A percentile compares a stretch with the other conserved stretches of the same genome.
Conservation (phyloP, 2,888 invertebrate genomes). For the Xanthia togata region DNA sequence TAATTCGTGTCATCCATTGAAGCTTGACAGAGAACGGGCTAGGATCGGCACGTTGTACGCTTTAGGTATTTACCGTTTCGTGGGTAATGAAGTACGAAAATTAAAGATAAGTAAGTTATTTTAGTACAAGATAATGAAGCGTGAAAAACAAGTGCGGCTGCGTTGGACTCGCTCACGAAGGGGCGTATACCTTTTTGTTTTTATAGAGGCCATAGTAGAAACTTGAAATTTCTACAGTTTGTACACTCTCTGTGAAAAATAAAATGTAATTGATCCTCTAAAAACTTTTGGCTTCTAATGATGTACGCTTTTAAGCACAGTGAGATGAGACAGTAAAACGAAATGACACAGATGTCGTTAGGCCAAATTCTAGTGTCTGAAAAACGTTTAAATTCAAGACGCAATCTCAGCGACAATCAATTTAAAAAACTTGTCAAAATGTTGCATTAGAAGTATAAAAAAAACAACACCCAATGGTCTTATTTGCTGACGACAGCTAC, state of each 20-base stretch:
- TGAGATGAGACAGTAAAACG: too few relatives aligned
- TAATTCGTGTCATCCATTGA: constrained; percentile 26
- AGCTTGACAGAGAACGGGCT: background rate
- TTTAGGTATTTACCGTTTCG: background rate
- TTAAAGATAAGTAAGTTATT: background rate
- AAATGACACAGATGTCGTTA: too few relatives aligned
- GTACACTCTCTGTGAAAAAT: background rate
- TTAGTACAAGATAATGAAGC: background rate
- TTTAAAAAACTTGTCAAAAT: too few relatives aligned
- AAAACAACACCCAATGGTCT: too few relatives aligned
- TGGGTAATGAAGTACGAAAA: constrained; percentile 22
- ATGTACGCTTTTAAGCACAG: too few relatives aligned
- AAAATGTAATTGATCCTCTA: background rate
- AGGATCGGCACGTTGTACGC: background rate
- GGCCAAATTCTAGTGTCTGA: background rate
- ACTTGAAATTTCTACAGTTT: too few relatives aligned
- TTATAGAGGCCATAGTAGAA: too few relatives aligned
- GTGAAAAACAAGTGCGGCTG: background rate
- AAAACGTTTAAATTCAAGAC: background rate
- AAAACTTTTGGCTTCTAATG: background rate
- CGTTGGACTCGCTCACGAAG: too few relatives aligned
- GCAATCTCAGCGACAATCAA: background rate
- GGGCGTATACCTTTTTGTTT: too few relatives aligned
- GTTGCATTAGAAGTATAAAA: too few relatives aligned
- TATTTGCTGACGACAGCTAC: too few relatives aligned